Base-by-base conservation (phyloP, 92 coral and sea anemone genomes). In the Micromussa lordhowensis region DNA sequence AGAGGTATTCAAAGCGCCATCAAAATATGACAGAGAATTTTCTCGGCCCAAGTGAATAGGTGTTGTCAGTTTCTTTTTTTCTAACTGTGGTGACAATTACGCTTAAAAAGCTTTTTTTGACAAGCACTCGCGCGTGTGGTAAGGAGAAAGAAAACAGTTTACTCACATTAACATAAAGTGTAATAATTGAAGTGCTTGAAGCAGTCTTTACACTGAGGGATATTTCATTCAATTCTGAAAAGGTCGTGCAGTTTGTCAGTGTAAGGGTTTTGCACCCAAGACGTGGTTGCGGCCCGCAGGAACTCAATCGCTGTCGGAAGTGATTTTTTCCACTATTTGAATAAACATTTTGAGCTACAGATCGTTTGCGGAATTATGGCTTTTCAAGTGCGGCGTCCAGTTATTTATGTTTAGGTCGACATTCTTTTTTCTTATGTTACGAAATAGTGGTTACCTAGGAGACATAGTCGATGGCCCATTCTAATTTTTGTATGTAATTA, bases 1-100 rank as follows among this genome's bases (percentile, higher is more conserved):
- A 16, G 18, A 53, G 30, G 79, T 72, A 40, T 79, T 68, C 38
- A n/a, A 82, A 53, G 34, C 30, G 86, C 53, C 81, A 75, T 57
- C 11, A 14, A 36, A 55, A 51, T 16, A 80, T 73, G 88, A 73
- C 88, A 74, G 59, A 18, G 59, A 54, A 75, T 84, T 75, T 84
- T 75, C 54, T 34, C 5, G 57, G 58, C 2, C 12, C 40, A n/a
- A 84, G 54, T 57, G 81, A 63, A 57, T 24, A 26, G 63, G n/a
- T 31, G 72, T 69, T 73, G 81, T 84, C 75, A 82, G 78, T 44
- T 30, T 71, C 51, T 49, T 59, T 10, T 31, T 73, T 66, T 44
- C 18, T 35, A 32, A 24, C 36, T 21, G 18, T 82, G 7, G 30
- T 74, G 35, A 84, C 58, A 21, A 68, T 26, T 30, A 12, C 34